Percentiles rank a stretch among this genome's conserved stretches.
These are phyloP conservation scores for Eilema depressum DNA, from an alignment of 2,888 invertebrate genomes.

Conservation along the genomic window DNA sequence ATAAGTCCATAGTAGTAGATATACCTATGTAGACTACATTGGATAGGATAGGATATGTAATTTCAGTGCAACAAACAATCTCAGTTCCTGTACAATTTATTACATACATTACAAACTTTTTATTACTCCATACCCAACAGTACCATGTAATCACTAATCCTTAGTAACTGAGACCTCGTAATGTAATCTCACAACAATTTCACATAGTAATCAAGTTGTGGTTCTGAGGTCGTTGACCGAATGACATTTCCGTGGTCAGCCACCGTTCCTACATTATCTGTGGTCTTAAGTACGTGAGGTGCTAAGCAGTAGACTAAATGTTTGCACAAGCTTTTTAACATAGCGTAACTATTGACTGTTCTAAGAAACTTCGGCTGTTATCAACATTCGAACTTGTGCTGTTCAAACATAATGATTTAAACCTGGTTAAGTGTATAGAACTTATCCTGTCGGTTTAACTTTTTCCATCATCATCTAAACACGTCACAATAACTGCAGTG, in stretches of 20 bases:
- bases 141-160: slow-evolving; percentile 9
- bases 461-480: not conserved
- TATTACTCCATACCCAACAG: not conserved
- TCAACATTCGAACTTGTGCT: slow-evolving; percentile 23
- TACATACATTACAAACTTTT: not conserved
- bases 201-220: slow-evolving; percentile 24
- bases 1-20: too few species aligned
- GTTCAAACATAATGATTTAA: not conserved
- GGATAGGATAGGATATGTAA: too few species aligned
- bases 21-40: too few species aligned
- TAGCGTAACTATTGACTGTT: slow-evolving; percentile 32
- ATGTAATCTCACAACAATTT: slow-evolving; percentile 28
- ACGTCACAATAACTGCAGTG: too few species aligned
- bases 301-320: slow-evolving; percentile 49
- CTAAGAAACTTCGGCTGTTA: slow-evolving; percentile 31
- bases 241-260: slow-evolving; percentile 32
- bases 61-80: too few species aligned
- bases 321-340: slow-evolving; percentile 42
- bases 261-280: slow-evolving; percentile 35
- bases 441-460: not conserved
- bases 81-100: not conserved
- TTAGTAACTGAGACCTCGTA: slow-evolving; percentile 16
- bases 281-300: slow-evolving; percentile 42
- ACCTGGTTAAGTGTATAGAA: not conserved
- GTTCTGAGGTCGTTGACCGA: slow-evolving; percentile 37